A percentile compares a stretch with the other conserved stretches of the same genome.
These are phyloP conservation scores for Vidua chalybeata DNA, from an alignment of 2,113 vertebrate genomes.

Conservation along the genomic window DNA sequence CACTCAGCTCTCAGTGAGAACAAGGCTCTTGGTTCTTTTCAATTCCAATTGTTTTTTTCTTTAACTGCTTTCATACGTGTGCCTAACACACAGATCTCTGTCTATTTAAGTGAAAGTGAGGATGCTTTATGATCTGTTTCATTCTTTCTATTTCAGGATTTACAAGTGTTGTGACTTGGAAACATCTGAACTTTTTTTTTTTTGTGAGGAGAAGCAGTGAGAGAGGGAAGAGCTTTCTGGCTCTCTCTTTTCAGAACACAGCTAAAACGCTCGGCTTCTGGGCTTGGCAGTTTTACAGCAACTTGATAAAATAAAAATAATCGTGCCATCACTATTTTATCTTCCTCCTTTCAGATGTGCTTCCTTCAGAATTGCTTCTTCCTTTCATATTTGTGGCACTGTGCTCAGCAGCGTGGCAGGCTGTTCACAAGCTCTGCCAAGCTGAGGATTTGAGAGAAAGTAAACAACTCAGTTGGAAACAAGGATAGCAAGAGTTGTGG, in stretches of 20 bases:
- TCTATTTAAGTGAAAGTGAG: conserved; percentile 27
- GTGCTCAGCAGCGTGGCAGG: conserved; percentile 19
- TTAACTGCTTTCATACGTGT: neutral
- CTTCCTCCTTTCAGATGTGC: conserved; percentile 50
- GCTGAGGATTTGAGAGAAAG: conserved; percentile 40
- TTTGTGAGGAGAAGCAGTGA: neutral
- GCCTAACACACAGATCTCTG: neutral
- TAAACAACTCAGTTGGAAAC: conserved; percentile 54
- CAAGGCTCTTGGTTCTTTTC: neutral
- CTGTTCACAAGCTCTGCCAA: conserved; percentile 53
- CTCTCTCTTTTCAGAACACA: neutral
- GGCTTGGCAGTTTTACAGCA: conserved; percentile 51
- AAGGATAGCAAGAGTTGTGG: neutral
- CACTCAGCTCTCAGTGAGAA: neutral
- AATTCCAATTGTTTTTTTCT: neutral
- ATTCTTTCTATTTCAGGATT: neutral
- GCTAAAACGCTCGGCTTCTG: neutral
- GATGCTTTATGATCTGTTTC: conserved; percentile 15
- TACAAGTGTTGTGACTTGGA: neutral
- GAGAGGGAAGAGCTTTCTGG: neutral
- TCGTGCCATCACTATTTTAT: conserved; percentile 56
- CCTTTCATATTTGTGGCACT: conserved; percentile 48
- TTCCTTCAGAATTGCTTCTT: conserved; percentile 48
- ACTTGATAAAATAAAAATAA: conserved; percentile 63
- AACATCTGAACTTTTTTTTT: neutral